A percentile compares a stretch with the other conserved stretches of the same genome.
phyloP scores from a whole-genome alignment of 2,797 vertebrate genomes.

The Paedocypris micromegethes region DNA sequence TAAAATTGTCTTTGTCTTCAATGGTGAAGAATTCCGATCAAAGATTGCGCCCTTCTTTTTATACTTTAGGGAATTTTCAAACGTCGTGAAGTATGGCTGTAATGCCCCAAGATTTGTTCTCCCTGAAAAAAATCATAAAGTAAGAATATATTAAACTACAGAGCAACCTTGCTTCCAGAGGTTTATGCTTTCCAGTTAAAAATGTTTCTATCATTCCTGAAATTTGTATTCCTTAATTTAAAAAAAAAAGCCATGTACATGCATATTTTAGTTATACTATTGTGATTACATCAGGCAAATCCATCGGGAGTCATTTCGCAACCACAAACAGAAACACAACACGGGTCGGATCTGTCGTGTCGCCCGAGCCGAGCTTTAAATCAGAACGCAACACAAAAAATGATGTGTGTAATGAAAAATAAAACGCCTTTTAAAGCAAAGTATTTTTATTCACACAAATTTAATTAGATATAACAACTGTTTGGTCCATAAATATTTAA shows the following conservation, averaged over 20 bases:
- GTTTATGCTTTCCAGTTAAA: slow-evolving; percentile 79
- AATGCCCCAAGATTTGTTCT: slow-evolving; percentile 99
- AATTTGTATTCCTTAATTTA: slow-evolving; percentile 62
- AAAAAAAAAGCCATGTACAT: slow-evolving; percentile 83
- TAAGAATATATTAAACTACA: slow-evolving; percentile 99
- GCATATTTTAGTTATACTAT: slow-evolving; percentile 83
- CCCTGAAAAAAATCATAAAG: slow-evolving; percentile 99
- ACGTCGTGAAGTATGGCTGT: slow-evolving; percentile 99
- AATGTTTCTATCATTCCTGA: slow-evolving; percentile 71
- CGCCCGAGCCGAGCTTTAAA: slow-evolving; percentile 28
- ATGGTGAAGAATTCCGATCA: slow-evolving; percentile 99
- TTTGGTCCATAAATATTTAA: slow-evolving; percentile 99
- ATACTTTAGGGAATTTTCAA: slow-evolving; percentile 99
- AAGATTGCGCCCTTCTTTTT: slow-evolving; percentile 99
- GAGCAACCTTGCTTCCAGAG: slow-evolving; percentile 97
- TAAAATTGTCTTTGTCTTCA: slow-evolving; percentile 99
- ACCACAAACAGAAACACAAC: slow-evolving; percentile 67
- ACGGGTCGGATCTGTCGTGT: slow-evolving; percentile 21
- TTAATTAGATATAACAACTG: slow-evolving; percentile 85
- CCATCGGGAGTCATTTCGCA: slow-evolving; percentile 92
- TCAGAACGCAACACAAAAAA: slow-evolving; percentile 57
- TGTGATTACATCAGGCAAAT: slow-evolving; percentile 82
- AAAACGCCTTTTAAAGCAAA: slow-evolving; percentile 97
- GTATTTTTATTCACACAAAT: slow-evolving; percentile 99
- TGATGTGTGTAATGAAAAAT: slow-evolving; percentile 85